phyloP scores from a whole-genome alignment of 2,797 vertebrate species.

The Anguilla anguilla region DNA sequence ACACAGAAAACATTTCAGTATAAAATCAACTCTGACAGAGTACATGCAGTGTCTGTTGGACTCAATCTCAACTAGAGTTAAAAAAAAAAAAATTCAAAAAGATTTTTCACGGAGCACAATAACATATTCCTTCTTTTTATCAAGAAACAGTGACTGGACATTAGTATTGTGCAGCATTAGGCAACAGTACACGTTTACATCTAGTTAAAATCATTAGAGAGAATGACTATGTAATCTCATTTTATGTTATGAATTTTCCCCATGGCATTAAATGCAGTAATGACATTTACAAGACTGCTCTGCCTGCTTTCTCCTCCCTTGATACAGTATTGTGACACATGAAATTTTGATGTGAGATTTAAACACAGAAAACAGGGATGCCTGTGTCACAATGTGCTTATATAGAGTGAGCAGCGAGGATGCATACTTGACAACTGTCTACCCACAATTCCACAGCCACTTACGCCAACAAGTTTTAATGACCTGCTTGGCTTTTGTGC shows the following conservation, averaged over 20 bases:
- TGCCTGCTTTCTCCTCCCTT: not conserved
- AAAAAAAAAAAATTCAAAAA: not conserved
- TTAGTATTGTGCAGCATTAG: not conserved
- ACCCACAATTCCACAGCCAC: constrained; percentile 19
- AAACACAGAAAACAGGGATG: not conserved
- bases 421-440: not conserved
- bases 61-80: not conserved
- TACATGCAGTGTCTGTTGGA: not conserved
- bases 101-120: not conserved
- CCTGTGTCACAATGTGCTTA: not conserved
- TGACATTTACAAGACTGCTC: not conserved
- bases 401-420: not conserved
- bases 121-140: not conserved
- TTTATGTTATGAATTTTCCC: not conserved
- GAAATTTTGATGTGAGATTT: not conserved
- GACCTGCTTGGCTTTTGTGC: not conserved
- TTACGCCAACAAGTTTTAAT: constrained; percentile 45
- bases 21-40: not conserved
- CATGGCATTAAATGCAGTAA: not conserved
- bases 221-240: not conserved
- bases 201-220: not conserved
- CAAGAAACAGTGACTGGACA: not conserved
- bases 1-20: not conserved
- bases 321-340: not conserved
- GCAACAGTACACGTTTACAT: not conserved